phyloP scores from a whole-genome alignment of 2,888 invertebrate genomes.

The Syritta pipiens region DNA sequence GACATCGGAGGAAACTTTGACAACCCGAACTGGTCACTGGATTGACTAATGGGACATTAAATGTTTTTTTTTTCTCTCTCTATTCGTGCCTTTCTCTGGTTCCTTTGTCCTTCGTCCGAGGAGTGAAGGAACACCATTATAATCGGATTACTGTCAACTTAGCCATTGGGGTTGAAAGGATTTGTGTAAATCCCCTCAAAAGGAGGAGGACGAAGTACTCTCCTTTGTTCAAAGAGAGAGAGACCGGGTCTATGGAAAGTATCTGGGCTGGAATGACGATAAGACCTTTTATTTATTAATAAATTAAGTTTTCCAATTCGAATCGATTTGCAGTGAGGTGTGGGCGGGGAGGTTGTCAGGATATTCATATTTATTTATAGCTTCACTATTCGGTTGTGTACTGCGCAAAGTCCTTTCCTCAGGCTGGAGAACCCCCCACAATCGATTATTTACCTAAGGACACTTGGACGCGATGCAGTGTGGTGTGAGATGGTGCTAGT shows the following conservation, averaged over 20 bases:
- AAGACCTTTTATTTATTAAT: constrained; percentile 61
- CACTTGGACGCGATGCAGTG: no score
- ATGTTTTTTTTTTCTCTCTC: constrained; percentile 32
- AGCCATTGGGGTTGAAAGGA: constrained; percentile 51
- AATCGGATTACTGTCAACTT: constrained; percentile 62
- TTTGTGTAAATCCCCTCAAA: constrained; percentile 54
- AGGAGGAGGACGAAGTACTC: constrained; percentile 4
- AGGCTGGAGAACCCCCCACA: no score
- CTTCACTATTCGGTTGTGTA: no score
- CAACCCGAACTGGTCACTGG: constrained; percentile 50
- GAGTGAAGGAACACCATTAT: constrained; percentile 37
- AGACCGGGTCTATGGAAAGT: constrained; percentile 36
- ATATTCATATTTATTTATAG: constrained; percentile 22
- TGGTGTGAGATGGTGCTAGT: no score
- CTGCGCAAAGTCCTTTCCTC: no score
- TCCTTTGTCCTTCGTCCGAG: no score
- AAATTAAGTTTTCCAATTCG: constrained; percentile 60
- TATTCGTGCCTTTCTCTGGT: no score
- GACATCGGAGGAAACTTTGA: constrained; percentile 55
- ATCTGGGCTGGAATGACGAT: constrained; percentile 54
- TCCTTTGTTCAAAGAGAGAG: constrained; percentile 29
- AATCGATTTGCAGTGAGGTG: constrained; percentile 35
- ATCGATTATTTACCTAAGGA: no score
- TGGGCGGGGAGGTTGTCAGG: background rate
- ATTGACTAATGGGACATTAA: constrained; percentile 65